A percentile compares a stretch with the other conserved stretches of the same genome.
Conservation (phyloP, 2,888 invertebrate genomes). For the Leptogaster cylindrica region DNA sequence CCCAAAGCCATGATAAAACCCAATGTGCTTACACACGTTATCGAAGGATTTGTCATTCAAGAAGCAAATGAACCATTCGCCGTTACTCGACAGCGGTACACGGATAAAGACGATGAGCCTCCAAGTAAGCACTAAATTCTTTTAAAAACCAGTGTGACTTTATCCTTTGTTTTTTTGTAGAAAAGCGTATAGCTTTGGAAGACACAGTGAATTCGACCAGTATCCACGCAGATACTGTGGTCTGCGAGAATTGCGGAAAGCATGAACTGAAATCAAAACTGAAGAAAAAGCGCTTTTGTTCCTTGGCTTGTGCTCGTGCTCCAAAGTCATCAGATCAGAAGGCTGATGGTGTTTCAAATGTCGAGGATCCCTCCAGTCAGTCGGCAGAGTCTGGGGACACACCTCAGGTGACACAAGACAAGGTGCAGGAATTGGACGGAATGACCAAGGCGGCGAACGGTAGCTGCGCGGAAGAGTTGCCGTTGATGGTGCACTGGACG, state of each 20-base stretch:
- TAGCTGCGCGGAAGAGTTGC: slow-evolving; percentile 50
- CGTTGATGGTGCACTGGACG: slow-evolving; percentile 64
- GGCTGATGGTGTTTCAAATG: slow-evolving; percentile 39
- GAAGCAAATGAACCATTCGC: slow-evolving; percentile 92
- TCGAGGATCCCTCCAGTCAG: slow-evolving; percentile 45
- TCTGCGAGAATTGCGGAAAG: slow-evolving; percentile 78
- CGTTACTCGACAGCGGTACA: slow-evolving; percentile 69
- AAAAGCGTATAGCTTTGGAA: slow-evolving; percentile 56
- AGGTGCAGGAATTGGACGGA: slow-evolving; percentile 7
- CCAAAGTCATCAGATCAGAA: slow-evolving; percentile 59
- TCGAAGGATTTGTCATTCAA: slow-evolving; percentile 95
- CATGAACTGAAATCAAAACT: slow-evolving; percentile 69
- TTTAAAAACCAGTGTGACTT: neutral
- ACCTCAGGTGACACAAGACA: slow-evolving; percentile 16
- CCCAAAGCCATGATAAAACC: slow-evolving; percentile 95
- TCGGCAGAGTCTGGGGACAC: neutral
- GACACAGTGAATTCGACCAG: slow-evolving; percentile 48
- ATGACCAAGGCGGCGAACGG: neutral
- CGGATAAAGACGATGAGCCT: slow-evolving; percentile 77
- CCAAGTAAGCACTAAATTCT: slow-evolving; percentile 68
- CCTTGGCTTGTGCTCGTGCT: slow-evolving; percentile 69
- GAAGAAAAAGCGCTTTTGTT: slow-evolving; percentile 80
- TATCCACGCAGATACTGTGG: slow-evolving; percentile 55
- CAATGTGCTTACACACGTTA: slow-evolving; percentile 93
- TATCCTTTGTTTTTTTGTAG: slow-evolving; percentile 49